A percentile compares a stretch with the other conserved stretches of the same genome.
Conservation (phyloP, 2,888 invertebrate species). For the Apamea crenata region DNA sequence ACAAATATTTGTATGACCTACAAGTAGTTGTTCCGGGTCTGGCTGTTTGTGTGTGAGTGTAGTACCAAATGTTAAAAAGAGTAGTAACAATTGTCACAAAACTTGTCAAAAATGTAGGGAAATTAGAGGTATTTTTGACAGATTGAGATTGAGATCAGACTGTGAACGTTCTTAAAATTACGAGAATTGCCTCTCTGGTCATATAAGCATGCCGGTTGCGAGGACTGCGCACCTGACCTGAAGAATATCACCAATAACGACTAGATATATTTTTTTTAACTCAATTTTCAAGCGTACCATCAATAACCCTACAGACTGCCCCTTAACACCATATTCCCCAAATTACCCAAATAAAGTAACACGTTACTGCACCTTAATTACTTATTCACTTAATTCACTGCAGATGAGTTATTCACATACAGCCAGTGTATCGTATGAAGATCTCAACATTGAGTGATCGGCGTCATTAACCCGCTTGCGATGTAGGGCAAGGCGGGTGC, state of each 20-base stretch:
- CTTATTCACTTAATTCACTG: constrained; percentile 74
- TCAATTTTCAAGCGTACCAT: constrained; percentile 11
- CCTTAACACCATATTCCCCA: constrained; percentile 54
- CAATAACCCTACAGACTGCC: constrained; percentile 29
- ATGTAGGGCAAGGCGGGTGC: constrained; percentile 76
- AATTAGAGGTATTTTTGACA: no score
- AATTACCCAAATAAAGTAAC: constrained; percentile 68
- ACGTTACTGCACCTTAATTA: constrained; percentile 68
- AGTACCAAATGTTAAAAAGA: no score
- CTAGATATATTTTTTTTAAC: neutral
- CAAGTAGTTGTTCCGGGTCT: no score
- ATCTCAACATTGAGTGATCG: constrained; percentile 80
- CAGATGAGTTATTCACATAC: constrained; percentile 73
- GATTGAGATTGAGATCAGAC: no score
- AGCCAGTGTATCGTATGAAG: constrained; percentile 76
- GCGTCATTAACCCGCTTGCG: constrained; percentile 75
- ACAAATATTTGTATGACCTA: no score
- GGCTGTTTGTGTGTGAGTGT: no score
- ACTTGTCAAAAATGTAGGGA: no score
- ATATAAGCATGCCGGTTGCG: no score
- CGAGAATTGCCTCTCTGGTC: no score
- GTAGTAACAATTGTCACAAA: no score
- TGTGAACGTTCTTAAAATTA: no score
- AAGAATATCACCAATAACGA: neutral
- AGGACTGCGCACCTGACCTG: neutral